Base-by-base conservation (phyloP, 2,113 vertebrate species). In the Xyliphius kryptos region DNA sequence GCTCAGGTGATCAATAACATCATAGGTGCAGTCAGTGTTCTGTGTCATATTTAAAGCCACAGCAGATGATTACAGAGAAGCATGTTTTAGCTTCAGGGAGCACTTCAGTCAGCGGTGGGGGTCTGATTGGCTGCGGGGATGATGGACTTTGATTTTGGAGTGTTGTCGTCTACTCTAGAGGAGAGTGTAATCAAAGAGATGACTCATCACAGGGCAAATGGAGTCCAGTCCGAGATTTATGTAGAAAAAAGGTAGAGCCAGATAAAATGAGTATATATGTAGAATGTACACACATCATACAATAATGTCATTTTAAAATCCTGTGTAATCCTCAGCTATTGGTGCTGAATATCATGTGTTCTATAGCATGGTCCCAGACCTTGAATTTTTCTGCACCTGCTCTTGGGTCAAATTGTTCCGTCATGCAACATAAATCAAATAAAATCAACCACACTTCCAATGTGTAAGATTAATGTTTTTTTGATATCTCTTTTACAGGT, bases 401-500 rank as follows among this genome's bases (percentile, higher is more conserved):
- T n/a, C n/a, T n/a, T n/a, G n/a, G n/a, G n/a, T n/a, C n/a, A n/a
- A n/a, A n/a, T n/a, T n/a, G n/a, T n/a, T n/a, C n/a, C n/a, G n/a
- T n/a, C n/a, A n/a, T n/a, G n/a, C n/a, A n/a, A n/a, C n/a, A n/a
- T n/a, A n/a, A n/a, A n/a, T n/a, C n/a, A 20, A 6, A 8, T 51
- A 13, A 22, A 38, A 38, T 2, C 14, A 16, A 15, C 40, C 7
- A 43, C 8, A 22, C 6, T 43, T 2, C 5, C 51, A 20, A 46
- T 26, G n/a, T 8, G 41, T 9, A 13, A 12, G 9, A 26, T 40
- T 52, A 22, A 63, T 47, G n/a, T 6, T 22, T 41, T n/a, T 68
- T 60, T 53, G 26, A 8, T 60, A 6, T 72, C 74, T 82, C 69
- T 67, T 72, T 77, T 85, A 63, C 86, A 99, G 96, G 94, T 99